Evolutionary conservation across 2,113 vertebrate species (phyloP).

Genomic region (Apus apus): DNA sequence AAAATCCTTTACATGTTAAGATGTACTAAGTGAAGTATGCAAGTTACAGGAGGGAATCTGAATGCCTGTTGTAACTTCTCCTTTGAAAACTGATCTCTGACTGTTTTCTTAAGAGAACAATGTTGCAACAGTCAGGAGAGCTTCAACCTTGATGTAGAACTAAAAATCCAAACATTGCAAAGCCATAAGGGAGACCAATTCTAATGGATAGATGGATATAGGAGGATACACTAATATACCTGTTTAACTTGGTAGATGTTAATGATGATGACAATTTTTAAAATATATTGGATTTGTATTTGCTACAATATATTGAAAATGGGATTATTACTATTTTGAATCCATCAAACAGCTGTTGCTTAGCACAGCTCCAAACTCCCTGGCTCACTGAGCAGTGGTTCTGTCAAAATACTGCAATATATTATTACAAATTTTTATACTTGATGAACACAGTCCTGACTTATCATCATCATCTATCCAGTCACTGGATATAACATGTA

Average conservation of each 20-base stretch:
- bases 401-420: constrained; percentile 19
- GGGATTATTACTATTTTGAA: constrained; percentile 25
- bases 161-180: constrained; percentile 8
- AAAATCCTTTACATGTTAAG: background rate
- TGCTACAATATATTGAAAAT: background rate
- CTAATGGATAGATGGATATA: background rate
- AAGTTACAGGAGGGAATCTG: background rate
- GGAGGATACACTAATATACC: background rate
- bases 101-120: background rate
- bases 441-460: constrained; percentile 7
- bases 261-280: background rate
- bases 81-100: background rate
- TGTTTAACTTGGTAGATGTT: constrained; percentile 18
- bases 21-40: background rate
- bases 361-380: background rate
- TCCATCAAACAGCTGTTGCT: constrained; percentile 12
- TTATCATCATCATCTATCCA: constrained; percentile 8
- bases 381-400: background rate
- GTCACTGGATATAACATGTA: background rate
- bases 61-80: background rate
- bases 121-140: background rate
- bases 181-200: constrained; percentile 21
- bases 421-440: constrained; percentile 17
- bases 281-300: constrained; percentile 2
- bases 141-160: background rate